Evolutionary conservation across 2,797 vertebrate species (phyloP), one percentile per base, ranked within the genome.

Genomic region (Champsocephalus gunnari): DNA sequence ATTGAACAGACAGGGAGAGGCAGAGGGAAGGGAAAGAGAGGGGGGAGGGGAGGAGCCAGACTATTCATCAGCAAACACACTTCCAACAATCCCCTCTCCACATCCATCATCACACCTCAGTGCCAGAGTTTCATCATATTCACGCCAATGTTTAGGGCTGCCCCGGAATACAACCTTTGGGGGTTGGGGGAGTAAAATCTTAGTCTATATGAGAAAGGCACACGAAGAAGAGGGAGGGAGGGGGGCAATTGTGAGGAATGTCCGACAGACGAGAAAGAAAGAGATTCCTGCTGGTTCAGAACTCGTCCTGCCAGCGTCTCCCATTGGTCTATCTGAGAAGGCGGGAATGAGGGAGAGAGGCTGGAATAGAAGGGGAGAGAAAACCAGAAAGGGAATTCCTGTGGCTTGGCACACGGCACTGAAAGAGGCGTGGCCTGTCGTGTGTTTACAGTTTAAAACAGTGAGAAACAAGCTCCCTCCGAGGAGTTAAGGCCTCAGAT

Each of bases 311-410:
- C 85, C 79, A 72, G 76, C 44, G 53, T 78, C 80, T 92, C 72
- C 79, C 73, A 93, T 92, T 93, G 93, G 93, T 73, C 79, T 75
- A 59, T 71, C 32, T 13, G 12, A 82, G 85, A 92, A 95, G 92
- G 94, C 90, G 93, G 93, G 93, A 94, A 93, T 88, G 81, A 88
- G 82, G 75, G 89, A 75, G 82, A 87, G 78, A 77, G 88, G 89
- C 86, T 88, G 89, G 89, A 92, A 92, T 85, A 92, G 84, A 90
- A 89, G 83, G 74, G 76, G 67, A 87, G 89, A 86, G 75, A 85
- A 82, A 89, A 86, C 86, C 59, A 88, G 62, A 91, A 76, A 92
- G 93, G 91, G 91, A 93, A 94, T 95, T 95, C 94, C 93, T 95
- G 94, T 95, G 94, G 93, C 86, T 95, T 95, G 94, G 93, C 94